Conservation (phyloP, 2,113 vertebrate genomes). For the Poeciliopsis turrubarensis region DNA sequence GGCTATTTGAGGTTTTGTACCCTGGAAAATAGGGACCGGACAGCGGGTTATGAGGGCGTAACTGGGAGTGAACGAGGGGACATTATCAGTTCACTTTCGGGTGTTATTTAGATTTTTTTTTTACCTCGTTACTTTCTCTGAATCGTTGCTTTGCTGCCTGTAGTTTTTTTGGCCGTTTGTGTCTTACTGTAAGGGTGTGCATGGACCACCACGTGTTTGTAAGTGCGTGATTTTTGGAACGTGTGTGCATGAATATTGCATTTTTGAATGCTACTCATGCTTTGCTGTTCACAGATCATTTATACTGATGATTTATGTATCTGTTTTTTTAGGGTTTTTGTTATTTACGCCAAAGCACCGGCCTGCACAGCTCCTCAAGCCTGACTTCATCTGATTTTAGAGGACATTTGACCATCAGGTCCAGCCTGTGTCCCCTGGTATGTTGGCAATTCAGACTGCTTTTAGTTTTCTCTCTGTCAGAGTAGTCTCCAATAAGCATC, state of each 20-base stretch:
- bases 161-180: slow-evolving; percentile 57
- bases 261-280: slow-evolving; percentile 46
- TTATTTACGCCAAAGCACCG: slow-evolving; percentile 58
- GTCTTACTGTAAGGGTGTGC: slow-evolving; percentile 44
- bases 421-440: slow-evolving; percentile 62
- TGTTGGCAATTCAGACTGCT: slow-evolving; percentile 69
- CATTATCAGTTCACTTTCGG: slow-evolving; percentile 60
- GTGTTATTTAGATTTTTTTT: slow-evolving; percentile 54
- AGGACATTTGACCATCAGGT: slow-evolving; percentile 67
- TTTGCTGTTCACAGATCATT: slow-evolving; percentile 49
- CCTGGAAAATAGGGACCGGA: slow-evolving; percentile 75
- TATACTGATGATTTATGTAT: slow-evolving; percentile 57
- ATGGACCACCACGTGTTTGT: slow-evolving; percentile 60
- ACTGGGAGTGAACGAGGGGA: slow-evolving; percentile 60
- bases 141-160: slow-evolving; percentile 41
- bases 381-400: slow-evolving; percentile 75
- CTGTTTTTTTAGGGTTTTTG: slow-evolving; percentile 61
- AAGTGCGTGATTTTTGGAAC: slow-evolving; percentile 50
- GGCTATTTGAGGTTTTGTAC: slow-evolving; percentile 74
- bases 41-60: slow-evolving; percentile 68
- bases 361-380: slow-evolving; percentile 73
- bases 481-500: slow-evolving; percentile 17
- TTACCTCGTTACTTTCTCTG: slow-evolving; percentile 36
- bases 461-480: slow-evolving; percentile 39
- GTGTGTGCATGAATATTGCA: slow-evolving; percentile 36